Percentiles rank a stretch among this genome's conserved stretches.
phyloP scores from a whole-genome alignment of 1,140 invertebrate species.

The Papilio helenus region DNA sequence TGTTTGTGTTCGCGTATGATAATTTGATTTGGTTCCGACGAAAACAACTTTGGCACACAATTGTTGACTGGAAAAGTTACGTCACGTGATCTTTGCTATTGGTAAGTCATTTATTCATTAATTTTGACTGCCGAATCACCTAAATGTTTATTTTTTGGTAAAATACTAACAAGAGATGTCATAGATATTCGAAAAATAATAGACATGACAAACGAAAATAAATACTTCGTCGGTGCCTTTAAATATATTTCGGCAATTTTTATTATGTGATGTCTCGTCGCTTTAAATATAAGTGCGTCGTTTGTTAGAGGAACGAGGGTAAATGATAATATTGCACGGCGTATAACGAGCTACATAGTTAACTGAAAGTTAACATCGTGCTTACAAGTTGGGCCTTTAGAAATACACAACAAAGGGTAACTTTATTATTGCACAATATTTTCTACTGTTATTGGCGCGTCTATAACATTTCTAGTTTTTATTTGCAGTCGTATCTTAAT shows the following conservation, averaged over 20 bases:
- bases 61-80: slow-evolving; percentile 3
- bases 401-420: background rate
- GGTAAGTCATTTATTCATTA: too few species aligned
- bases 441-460: background rate
- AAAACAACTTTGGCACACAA: slow-evolving; percentile 11
- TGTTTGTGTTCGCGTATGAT: slow-evolving; percentile 22
- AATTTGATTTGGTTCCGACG: slow-evolving; percentile 1
- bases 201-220: background rate
- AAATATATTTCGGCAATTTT: background rate
- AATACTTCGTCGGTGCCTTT: background rate
- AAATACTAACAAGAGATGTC: background rate
- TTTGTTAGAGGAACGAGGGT: slow-evolving; percentile 14
- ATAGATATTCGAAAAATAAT: background rate
- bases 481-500: too few species aligned
- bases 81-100: background rate
- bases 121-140: too few species aligned
- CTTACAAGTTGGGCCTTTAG: slow-evolving; percentile 1
- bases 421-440: background rate
- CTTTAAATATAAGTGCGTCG: background rate
- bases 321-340: background rate
- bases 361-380: slow-evolving; percentile 4
- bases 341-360: slow-evolving; percentile 25
- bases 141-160: background rate
- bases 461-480: background rate
- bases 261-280: background rate